Evolutionary conservation across 1,140 invertebrate species (phyloP).

Genomic region (Ladona fulva): DNA sequence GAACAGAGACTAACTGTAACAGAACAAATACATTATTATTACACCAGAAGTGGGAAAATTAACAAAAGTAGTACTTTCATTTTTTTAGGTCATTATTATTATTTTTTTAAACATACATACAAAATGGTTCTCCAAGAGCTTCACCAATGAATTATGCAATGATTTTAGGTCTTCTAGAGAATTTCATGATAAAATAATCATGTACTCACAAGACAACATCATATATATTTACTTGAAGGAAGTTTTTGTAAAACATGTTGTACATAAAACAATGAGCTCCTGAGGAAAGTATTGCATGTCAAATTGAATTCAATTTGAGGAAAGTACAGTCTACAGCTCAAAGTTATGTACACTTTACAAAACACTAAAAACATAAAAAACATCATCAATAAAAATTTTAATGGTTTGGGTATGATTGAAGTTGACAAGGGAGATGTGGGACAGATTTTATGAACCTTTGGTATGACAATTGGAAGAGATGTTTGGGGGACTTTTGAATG

Average conservation of each 20-base stretch:
- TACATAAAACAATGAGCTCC: background rate
- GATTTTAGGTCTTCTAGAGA: background rate
- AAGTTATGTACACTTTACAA: background rate
- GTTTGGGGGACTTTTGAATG: background rate
- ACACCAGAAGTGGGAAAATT: no score
- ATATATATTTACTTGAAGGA: constrained; percentile 7
- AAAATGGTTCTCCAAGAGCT: background rate
- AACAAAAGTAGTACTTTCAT: background rate
- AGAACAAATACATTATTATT: no score
- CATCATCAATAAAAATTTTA: background rate
- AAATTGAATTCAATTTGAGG: background rate
- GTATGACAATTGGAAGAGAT: background rate
- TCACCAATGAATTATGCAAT: background rate
- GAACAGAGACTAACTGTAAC: no score
- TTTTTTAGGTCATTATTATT: background rate
- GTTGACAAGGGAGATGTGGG: background rate
- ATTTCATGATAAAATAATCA: background rate
- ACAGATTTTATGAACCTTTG: background rate
- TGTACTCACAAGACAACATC: constrained; percentile 1
- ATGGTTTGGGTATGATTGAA: background rate
- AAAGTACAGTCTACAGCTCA: constrained; percentile 4
- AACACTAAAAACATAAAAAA: background rate
- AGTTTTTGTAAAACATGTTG: background rate
- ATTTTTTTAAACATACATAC: constrained; percentile 2
- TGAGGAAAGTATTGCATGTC: constrained; percentile 9